These are phyloP conservation scores for Drosophila fuyamai DNA, from an alignment of 1,140 invertebrate genomes.

Conservation along the genomic window DNA sequence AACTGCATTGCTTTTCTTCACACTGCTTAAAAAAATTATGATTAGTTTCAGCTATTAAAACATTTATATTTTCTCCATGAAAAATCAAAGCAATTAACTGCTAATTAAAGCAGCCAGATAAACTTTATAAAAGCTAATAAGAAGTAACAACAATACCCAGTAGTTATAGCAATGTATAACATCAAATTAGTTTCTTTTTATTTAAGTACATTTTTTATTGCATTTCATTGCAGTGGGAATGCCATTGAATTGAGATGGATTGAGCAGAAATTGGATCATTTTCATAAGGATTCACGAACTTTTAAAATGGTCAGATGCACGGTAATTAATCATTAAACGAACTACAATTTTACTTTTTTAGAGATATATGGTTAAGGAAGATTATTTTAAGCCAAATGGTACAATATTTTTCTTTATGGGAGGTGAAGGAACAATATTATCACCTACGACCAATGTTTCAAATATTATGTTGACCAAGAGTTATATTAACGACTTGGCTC, in stretches of 20 bases:
- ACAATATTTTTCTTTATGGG: constrained; percentile 91
- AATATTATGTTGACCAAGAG: constrained; percentile 83
- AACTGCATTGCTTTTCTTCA: neutral
- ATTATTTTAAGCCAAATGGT: constrained; percentile 76
- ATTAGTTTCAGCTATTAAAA: neutral
- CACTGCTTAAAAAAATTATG: neutral
- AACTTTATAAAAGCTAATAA: neutral
- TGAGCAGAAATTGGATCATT: constrained; percentile 87
- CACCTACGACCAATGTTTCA: constrained; percentile 71
- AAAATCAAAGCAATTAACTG: constrained; percentile 2
- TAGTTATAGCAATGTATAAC: neutral
- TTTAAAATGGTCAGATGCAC: constrained; percentile 87
- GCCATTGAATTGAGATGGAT: constrained; percentile 37
- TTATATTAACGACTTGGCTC: constrained; percentile 85
- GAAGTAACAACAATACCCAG: neutral
- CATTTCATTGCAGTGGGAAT: neutral
- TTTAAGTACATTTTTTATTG: neutral
- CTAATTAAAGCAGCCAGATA: neutral
- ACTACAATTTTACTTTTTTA: constrained; percentile 1
- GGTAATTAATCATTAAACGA: neutral
- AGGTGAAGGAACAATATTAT: constrained; percentile 87
- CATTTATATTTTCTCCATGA: neutral
- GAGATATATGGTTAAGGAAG: constrained; percentile 57
- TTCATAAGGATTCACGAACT: constrained; percentile 87
- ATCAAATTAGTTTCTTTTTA: neutral